Evolutionary conservation across 2,797 vertebrate species (phyloP).

Genomic region (Thunnus albacares): DNA sequence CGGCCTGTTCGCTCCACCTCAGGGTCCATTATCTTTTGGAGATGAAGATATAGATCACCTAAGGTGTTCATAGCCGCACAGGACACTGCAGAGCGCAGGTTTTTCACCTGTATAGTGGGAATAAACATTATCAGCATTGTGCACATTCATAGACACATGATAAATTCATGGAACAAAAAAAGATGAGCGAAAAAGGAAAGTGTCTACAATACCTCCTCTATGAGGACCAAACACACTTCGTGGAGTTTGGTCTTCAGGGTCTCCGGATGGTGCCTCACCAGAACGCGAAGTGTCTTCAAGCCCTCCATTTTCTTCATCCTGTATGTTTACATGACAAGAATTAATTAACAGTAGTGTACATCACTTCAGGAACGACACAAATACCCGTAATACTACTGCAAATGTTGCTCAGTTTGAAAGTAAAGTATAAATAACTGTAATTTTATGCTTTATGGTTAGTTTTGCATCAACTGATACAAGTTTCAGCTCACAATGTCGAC

Average conservation of each 20-base stretch:
- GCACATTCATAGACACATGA: background rate
- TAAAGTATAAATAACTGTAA: too few species aligned
- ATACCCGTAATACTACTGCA: too few species aligned
- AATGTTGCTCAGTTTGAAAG: too few species aligned
- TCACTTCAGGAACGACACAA: too few species aligned
- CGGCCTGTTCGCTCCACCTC: background rate
- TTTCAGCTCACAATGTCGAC: too few species aligned
- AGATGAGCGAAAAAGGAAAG: background rate
- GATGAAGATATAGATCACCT: background rate
- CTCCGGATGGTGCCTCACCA: background rate
- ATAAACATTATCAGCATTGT: background rate
- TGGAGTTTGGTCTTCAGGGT: slow-evolving; percentile 7
- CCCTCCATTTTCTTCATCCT: background rate
- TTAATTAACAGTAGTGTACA: too few species aligned
- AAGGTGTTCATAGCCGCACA: background rate
- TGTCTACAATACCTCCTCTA: background rate
- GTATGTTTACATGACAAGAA: background rate
- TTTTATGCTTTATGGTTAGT: too few species aligned
- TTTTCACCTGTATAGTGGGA: background rate
- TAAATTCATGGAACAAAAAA: background rate
- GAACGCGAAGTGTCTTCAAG: background rate
- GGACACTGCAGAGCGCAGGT: background rate
- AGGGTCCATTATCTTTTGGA: background rate
- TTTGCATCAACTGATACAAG: too few species aligned
- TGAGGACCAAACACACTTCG: background rate